Evolutionary conservation across 2,113 vertebrate genomes (phyloP).

Genomic region (Tachysurus vachellii): DNA sequence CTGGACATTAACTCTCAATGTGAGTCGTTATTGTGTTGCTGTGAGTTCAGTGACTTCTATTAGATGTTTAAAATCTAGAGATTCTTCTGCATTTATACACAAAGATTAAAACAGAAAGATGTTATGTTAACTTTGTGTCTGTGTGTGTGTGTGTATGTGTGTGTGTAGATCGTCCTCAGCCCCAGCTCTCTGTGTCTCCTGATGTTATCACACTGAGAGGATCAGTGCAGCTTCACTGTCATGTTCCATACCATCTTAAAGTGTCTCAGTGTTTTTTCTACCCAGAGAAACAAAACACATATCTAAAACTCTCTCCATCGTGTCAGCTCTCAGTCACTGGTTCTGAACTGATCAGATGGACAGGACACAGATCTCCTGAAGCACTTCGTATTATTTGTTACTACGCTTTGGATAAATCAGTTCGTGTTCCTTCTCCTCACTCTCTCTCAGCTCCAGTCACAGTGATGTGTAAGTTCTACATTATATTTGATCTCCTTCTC

Average conservation of each 20-base stretch:
- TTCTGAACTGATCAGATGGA: slow-evolving; percentile 36
- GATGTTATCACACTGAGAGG: background rate
- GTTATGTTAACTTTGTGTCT: background rate
- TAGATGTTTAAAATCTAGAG: background rate
- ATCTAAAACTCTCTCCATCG: background rate
- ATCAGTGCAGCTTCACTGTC: slow-evolving; percentile 35
- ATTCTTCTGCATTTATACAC: background rate
- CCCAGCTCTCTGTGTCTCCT: background rate
- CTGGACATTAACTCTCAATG: background rate
- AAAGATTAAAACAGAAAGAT: background rate
- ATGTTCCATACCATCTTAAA: background rate
- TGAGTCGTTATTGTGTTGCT: background rate
- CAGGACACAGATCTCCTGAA: background rate
- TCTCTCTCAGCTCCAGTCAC: slow-evolving; percentile 4
- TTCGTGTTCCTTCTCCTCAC: background rate
- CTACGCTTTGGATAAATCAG: background rate
- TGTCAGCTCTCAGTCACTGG: slow-evolving; percentile 37
- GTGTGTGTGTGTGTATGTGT: background rate
- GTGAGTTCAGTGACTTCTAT: background rate
- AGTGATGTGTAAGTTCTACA: background rate
- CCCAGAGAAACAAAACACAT: background rate
- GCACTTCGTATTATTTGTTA: slow-evolving; percentile 20
- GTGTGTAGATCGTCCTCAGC: background rate
- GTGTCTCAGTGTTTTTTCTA: slow-evolving; percentile 38
- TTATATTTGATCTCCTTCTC: background rate